Evolutionary conservation across 2,888 invertebrate genomes (phyloP), one percentile per base, ranked within the genome.

Genomic region (Lasioglossum oenotherae): DNA sequence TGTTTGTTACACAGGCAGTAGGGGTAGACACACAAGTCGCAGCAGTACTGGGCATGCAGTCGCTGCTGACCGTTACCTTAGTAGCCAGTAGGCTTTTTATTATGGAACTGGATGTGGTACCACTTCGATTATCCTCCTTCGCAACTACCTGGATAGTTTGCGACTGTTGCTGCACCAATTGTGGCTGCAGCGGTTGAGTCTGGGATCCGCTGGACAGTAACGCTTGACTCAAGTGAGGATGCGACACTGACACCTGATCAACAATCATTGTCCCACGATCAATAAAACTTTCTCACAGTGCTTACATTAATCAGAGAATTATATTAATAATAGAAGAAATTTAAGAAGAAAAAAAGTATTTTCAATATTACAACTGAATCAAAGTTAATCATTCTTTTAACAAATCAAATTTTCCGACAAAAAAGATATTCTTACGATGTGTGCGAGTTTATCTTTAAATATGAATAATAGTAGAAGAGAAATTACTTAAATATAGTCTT

Each of bases 61-160:
- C 96, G 96, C 96, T 94, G 94, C 95, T 94, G 94, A 94, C 92
- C 89, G 95, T 96, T 96, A 98, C 98, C 97, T 99, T 99, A 96
- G 98, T 98, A 92, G 99, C 99, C 95, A 99, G 96, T 91, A 99
- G 96, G 96, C 98, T 98, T 96, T 99, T 99, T 95, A 99, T 99
- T 92, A 99, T 96, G 85, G 98, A 98, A 78, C 98, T 97, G 93
- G 97, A 97, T 82, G 96, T 96, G 88, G 95, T 94, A 89, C 95
- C 95, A 89, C 93, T 92, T 86, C 94, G 91, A 80, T 93, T 92
- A 85, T 95, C 95, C 84, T 95, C 94, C 86, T 93, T 94, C 84
- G 93, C 91, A 82, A 95, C 91, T 91, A 95, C 94, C 91, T 93
- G 92, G 88, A 93, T 86, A 82, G 93, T 90, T 83, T 92, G 93